Conservation (phyloP, 2,888 invertebrate genomes). For the Athalia circularis region DNA sequence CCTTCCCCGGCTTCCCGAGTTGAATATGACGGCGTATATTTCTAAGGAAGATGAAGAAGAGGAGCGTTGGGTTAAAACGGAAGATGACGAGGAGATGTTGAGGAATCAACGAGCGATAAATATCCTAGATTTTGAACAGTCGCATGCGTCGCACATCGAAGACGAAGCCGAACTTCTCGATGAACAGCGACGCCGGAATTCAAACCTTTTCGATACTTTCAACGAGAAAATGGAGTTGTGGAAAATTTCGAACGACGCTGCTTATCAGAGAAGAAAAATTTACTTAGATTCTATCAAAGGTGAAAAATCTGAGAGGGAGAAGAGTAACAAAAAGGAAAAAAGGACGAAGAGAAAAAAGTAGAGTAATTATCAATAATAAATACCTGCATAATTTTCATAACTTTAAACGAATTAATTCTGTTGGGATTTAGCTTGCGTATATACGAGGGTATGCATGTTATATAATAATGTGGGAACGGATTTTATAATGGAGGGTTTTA, state of each 20-base stretch:
- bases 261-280: conserved; percentile 35
- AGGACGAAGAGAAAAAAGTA: not conserved
- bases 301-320: not conserved
- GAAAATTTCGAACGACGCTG: conserved; percentile 17
- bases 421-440: too few species aligned
- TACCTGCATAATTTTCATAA: too few species aligned
- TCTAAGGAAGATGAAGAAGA: conserved; percentile 52
- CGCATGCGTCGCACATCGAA: conserved; percentile 36
- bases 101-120: conserved; percentile 51
- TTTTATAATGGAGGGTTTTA: too few species aligned
- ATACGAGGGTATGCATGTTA: too few species aligned
- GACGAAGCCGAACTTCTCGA: conserved; percentile 18
- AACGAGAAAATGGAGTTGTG: not conserved
- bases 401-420: too few species aligned
- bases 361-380: too few species aligned
- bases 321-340: conserved; percentile 2
- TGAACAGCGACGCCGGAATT: conserved; percentile 14
- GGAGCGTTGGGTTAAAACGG: conserved; percentile 52
- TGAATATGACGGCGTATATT: conserved; percentile 50
- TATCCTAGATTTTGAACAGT: conserved; percentile 50
- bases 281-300: conserved; percentile 20
- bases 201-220: conserved; percentile 11
- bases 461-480: too few species aligned
- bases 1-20: conserved; percentile 44
- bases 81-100: conserved; percentile 54